phyloP scores from a whole-genome alignment of 2,888 invertebrate species.

The Spodoptera exigua region DNA sequence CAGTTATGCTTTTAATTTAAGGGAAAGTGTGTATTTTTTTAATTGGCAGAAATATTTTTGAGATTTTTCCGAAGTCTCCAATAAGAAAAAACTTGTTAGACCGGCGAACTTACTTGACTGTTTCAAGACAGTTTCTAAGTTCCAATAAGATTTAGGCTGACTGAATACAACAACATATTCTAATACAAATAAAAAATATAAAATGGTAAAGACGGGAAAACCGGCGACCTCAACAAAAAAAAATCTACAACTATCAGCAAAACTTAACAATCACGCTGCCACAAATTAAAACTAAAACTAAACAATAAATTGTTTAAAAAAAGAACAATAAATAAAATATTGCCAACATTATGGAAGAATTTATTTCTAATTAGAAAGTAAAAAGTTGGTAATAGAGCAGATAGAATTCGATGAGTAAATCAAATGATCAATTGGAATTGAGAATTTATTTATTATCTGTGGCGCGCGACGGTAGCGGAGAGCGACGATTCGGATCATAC shows the following conservation, averaged over 20 bases:
- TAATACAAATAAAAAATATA: conserved; percentile 1
- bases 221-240: background rate
- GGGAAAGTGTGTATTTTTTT: conserved; percentile 46
- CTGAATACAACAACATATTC: conserved; percentile 2
- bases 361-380: conserved; percentile 66
- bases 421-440: conserved; percentile 64
- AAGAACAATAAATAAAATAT: conserved; percentile 30
- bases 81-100: conserved; percentile 39
- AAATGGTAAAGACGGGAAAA: background rate
- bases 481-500: conserved; percentile 56
- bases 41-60: conserved; percentile 6
- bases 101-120: conserved; percentile 13
- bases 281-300: conserved; percentile 24
- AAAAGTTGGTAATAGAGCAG: conserved; percentile 62
- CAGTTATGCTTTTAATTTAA: conserved; percentile 36
- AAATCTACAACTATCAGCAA: conserved; percentile 1
- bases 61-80: conserved; percentile 24
- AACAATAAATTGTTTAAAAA: conserved; percentile 31
- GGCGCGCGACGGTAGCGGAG: conserved; percentile 60
- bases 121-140: conserved; percentile 11
- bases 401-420: conserved; percentile 61
- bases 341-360: conserved; percentile 51
- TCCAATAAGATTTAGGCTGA: conserved; percentile 44
- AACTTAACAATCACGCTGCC: conserved; percentile 23
- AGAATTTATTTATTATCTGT: conserved; percentile 59